Evolutionary conservation across 1,140 invertebrate genomes (phyloP).

Genomic region (Drosophila quadrilineata): DNA sequence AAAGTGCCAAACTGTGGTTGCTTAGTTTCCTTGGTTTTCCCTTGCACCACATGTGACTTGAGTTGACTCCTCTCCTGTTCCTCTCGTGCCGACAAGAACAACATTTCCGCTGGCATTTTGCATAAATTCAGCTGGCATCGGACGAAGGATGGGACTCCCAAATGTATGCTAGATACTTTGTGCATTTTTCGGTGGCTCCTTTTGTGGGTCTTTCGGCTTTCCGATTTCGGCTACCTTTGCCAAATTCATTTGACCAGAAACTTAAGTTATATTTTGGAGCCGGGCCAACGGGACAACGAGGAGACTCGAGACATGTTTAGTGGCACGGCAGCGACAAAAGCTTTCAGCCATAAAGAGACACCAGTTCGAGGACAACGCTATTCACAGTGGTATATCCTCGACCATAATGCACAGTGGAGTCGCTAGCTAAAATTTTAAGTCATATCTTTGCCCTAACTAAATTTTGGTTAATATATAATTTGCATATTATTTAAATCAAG

Average conservation of each 20-base stretch:
- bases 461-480: no score
- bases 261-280: constrained; percentile 81
- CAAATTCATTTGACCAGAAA: constrained; percentile 81
- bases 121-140: constrained; percentile 61
- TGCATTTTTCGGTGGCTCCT: constrained; percentile 20
- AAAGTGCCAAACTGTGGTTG: constrained; percentile 74
- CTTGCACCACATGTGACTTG: constrained; percentile 2
- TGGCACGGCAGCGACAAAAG: constrained; percentile 77
- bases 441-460: no score
- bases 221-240: constrained; percentile 69
- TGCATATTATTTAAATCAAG: no score
- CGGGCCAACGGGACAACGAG: constrained; percentile 42
- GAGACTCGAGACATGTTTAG: constrained; percentile 65
- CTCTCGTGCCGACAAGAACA: constrained; percentile 30
- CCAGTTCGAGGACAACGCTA: constrained; percentile 39
- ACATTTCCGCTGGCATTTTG: constrained; percentile 61
- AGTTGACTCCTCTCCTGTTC: background rate
- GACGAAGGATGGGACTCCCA: constrained; percentile 26
- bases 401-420: no score
- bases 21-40: constrained; percentile 45
- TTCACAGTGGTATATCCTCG: no score
- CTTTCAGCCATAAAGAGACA: constrained; percentile 79
- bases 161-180: constrained; percentile 43
- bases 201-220: constrained; percentile 10
- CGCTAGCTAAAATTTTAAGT: no score